Conservation (phyloP, 2,888 invertebrate species). For the Eulithis prunata region DNA sequence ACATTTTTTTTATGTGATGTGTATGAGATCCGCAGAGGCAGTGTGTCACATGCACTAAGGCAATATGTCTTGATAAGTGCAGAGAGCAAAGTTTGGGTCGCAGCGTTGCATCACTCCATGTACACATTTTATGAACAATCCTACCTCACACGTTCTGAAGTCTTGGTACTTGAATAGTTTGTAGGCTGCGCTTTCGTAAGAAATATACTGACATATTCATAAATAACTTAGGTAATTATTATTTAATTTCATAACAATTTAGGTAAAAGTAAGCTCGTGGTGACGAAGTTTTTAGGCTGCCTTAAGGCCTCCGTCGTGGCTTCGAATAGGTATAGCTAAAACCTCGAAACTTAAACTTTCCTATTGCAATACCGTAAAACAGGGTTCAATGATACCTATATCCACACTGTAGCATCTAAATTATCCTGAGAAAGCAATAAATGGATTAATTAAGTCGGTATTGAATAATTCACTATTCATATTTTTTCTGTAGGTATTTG, state of each 20-base stretch:
- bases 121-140: slow-evolving; percentile 48
- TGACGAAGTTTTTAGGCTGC: too few species aligned
- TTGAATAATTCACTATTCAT: too few species aligned
- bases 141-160: slow-evolving; percentile 49
- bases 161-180: slow-evolving; percentile 44
- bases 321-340: too few species aligned
- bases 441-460: too few species aligned
- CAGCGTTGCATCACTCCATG: slow-evolving; percentile 51
- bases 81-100: slow-evolving; percentile 62
- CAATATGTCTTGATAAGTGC: slow-evolving; percentile 64
- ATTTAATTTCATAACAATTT: background rate
- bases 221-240: background rate
- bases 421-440: too few species aligned
- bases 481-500: too few species aligned
- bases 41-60: slow-evolving; percentile 48
- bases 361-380: too few species aligned
- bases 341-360: too few species aligned
- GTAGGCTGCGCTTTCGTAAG: slow-evolving; percentile 4
- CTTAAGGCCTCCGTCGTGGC: too few species aligned
- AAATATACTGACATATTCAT: background rate
- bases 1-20: background rate
- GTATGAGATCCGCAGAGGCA: slow-evolving; percentile 17
- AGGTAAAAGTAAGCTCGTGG: too few species aligned
- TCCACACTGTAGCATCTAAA: too few species aligned
- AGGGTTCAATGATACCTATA: too few species aligned